Conservation (phyloP, 2,888 invertebrate species). For the Lepetodrilus schrolli region DNA sequence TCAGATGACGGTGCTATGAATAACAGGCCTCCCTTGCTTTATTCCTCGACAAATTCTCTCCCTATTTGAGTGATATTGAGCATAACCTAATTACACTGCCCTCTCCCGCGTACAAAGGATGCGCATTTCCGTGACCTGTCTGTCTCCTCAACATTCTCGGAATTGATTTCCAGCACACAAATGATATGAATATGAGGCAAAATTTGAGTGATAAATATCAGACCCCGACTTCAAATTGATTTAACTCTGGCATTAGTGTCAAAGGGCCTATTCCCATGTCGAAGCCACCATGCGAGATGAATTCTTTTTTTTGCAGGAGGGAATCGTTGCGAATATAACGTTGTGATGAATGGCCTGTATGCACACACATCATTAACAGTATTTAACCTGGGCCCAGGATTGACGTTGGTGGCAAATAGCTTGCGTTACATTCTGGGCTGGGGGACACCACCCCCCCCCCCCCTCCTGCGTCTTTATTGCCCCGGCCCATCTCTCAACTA, state of each 20-base stretch:
- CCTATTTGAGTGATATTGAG: conserved; percentile 45
- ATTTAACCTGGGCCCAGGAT: conserved; percentile 36
- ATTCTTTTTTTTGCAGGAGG: conserved; percentile 30
- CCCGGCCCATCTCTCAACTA: neutral
- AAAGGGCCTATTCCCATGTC: conserved; percentile 7
- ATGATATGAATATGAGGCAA: conserved; percentile 33
- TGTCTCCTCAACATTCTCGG: conserved; percentile 18
- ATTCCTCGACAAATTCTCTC: conserved; percentile 31
- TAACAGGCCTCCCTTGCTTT: conserved; percentile 13
- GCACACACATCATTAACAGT: conserved; percentile 39
- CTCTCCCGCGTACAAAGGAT: conserved; percentile 37
- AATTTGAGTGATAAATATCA: conserved; percentile 30
- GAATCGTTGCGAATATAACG: conserved; percentile 6
- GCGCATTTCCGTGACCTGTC: conserved; percentile 24
- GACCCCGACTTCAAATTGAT: conserved; percentile 24
- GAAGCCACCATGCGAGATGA: conserved; percentile 11
- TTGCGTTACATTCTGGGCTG: neutral
- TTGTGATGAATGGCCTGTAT: conserved; percentile 23
- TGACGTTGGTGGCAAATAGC: conserved; percentile 15
- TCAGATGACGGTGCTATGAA: neutral
- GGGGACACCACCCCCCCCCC: too few relatives aligned
- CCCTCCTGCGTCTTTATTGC: neutral
- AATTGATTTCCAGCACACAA: conserved; percentile 33
- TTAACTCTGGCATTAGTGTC: conserved; percentile 24
- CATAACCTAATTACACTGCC: conserved; percentile 49